A percentile compares a stretch with the other conserved stretches of the same genome.
Conservation (phyloP, 2,113 vertebrate species). For the Clarias batrachus region DNA sequence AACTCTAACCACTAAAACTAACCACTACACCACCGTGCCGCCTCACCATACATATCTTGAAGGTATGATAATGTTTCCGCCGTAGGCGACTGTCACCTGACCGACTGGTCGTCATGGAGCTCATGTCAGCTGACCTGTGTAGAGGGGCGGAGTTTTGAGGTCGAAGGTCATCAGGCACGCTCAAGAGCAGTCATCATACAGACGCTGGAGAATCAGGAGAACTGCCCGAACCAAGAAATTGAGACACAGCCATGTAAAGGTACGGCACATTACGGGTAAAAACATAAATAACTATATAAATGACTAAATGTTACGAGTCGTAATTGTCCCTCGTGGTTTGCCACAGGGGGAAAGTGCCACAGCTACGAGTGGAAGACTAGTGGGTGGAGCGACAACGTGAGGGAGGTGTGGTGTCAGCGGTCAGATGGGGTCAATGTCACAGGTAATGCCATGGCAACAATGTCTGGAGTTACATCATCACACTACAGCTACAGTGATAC, state of each 20-base stretch:
- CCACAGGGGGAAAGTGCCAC: constrained; percentile 89
- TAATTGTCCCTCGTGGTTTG: constrained; percentile 37
- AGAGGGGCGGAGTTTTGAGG: constrained; percentile 89
- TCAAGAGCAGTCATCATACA: constrained; percentile 85
- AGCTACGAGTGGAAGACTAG: constrained; percentile 88
- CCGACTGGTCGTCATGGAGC: constrained; percentile 95
- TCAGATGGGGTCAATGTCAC: constrained; percentile 95
- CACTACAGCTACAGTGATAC: too few relatives aligned
- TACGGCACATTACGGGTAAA: constrained; percentile 53
- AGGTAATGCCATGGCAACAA: constrained; percentile 70
- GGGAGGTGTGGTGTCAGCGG: constrained; percentile 93
- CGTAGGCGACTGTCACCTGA: constrained; percentile 92
- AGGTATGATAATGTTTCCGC: not conserved
- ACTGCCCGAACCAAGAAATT: constrained; percentile 83
- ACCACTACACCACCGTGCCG: too few relatives aligned
- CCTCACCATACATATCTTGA: not conserved
- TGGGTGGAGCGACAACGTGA: constrained; percentile 85
- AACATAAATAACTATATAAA: not conserved
- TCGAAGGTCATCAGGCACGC: constrained; percentile 81
- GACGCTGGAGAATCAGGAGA: constrained; percentile 81
- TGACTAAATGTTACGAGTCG: not conserved
- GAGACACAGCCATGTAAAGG: constrained; percentile 89
- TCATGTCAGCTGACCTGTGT: constrained; percentile 91
- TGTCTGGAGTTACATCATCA: too few relatives aligned
- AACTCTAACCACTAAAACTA: too few relatives aligned